Percentiles rank a stretch among this genome's conserved stretches.
Conservation (phyloP, 2,888 invertebrate genomes). For the Neocrepidodera transversa region DNA sequence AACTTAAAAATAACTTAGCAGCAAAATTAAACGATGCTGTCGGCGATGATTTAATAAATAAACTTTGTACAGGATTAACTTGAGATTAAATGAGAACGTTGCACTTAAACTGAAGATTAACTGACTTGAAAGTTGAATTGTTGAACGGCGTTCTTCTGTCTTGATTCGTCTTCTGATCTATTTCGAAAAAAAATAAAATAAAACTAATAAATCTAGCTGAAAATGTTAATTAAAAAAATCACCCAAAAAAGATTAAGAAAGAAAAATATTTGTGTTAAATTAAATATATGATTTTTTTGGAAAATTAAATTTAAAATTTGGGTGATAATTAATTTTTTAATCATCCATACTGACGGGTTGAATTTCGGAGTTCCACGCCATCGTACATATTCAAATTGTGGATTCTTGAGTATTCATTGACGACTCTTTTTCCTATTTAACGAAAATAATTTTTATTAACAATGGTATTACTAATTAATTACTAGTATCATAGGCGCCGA, state of each 20-base stretch:
- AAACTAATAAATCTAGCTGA: constrained; percentile 39
- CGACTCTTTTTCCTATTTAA: constrained; percentile 70
- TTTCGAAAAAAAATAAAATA: constrained; percentile 35
- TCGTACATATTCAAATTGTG: constrained; percentile 80
- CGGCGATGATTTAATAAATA: constrained; percentile 13
- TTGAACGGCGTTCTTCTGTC: constrained; percentile 56
- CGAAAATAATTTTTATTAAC: constrained; percentile 10
- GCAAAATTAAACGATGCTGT: background rate
- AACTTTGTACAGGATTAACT: background rate
- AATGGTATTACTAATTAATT: background rate
- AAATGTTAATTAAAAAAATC: constrained; percentile 12
- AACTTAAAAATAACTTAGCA: constrained; percentile 4
- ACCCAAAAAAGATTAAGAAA: no score
- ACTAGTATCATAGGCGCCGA: no score
- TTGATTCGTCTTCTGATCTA: constrained; percentile 57
- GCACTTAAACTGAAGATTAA: constrained; percentile 58
- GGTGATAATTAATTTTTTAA: constrained; percentile 62
- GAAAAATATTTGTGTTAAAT: no score
- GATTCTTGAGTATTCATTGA: constrained; percentile 77
- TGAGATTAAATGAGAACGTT: constrained; percentile 50
- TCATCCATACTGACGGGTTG: constrained; percentile 83
- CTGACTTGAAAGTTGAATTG: constrained; percentile 57
- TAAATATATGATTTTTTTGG: background rate
- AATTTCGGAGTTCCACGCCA: constrained; percentile 75
- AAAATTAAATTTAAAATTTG: constrained; percentile 29